Evolutionary conservation across 1,140 invertebrate genomes (phyloP).

Genomic region (Magallana ariakensis): DNA sequence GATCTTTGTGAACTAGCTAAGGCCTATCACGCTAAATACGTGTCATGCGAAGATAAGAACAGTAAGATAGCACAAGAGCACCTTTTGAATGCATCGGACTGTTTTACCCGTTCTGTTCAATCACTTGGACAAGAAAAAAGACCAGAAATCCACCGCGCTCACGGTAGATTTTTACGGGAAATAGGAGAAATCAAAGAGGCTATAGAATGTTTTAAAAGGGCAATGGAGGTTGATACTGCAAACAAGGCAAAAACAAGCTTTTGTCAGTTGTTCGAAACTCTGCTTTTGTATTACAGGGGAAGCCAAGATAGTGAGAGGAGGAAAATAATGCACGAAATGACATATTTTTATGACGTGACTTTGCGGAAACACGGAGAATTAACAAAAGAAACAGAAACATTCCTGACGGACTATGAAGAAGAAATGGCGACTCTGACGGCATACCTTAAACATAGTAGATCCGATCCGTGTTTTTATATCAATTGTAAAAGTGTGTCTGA

Average conservation of each 20-base stretch:
- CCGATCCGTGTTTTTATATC: neutral
- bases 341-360: neutral
- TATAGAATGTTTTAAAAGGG: constrained; percentile 53
- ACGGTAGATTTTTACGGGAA: constrained; percentile 47
- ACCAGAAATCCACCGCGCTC: constrained; percentile 43
- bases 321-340: constrained; percentile 3
- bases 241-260: constrained; percentile 43
- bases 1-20: constrained; percentile 45
- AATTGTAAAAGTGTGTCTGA: neutral
- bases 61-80: constrained; percentile 11
- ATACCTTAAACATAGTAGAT: constrained; percentile 25
- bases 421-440: constrained; percentile 35
- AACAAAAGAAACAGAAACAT: neutral
- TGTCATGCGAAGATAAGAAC: constrained; percentile 8
- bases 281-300: constrained; percentile 45
- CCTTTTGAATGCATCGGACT: constrained; percentile 35
- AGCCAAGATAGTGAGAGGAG: neutral
- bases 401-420: constrained; percentile 11
- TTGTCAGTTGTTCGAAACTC: constrained; percentile 49
- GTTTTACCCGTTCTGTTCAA: constrained; percentile 42
- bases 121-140: constrained; percentile 40
- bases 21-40: constrained; percentile 32
- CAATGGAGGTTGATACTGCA: constrained; percentile 51
- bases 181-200: constrained; percentile 50
- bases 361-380: constrained; percentile 8